These are phyloP conservation scores for Amyelois transitella DNA, from an alignment of 1,140 invertebrate genomes.

Conservation along the genomic window DNA sequence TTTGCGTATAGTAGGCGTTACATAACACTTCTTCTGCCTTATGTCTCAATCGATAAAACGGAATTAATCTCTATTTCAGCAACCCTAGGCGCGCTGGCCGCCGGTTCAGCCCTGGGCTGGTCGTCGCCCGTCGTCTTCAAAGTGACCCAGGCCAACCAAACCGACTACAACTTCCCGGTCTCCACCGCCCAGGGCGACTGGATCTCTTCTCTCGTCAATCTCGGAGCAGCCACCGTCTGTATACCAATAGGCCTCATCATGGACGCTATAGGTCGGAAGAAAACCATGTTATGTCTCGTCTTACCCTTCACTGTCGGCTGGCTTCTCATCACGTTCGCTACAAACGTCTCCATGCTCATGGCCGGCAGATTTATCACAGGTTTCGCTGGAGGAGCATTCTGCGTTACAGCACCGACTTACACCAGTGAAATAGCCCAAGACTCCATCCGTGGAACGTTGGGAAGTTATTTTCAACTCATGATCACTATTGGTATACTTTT, in stretches of 20 bases:
- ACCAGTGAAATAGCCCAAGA: constrained; percentile 88
- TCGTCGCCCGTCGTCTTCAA: constrained; percentile 81
- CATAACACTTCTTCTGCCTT: too few species aligned
- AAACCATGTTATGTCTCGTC: constrained; percentile 81
- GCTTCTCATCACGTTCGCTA: constrained; percentile 81
- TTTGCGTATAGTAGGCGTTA: too few species aligned
- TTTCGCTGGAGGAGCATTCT: constrained; percentile 83
- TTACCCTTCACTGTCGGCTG: constrained; percentile 86
- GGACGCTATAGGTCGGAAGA: constrained; percentile 84
- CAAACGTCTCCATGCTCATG: constrained; percentile 80
- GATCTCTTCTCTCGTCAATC: constrained; percentile 81
- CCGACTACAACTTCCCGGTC: constrained; percentile 75
- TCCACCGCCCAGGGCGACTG: constrained; percentile 77
- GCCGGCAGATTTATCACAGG: constrained; percentile 85
- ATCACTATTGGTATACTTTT: constrained; percentile 84
- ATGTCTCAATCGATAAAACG: not conserved
- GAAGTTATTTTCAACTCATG: constrained; percentile 86
- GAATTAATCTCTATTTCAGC: constrained; percentile 55
- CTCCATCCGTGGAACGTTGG: constrained; percentile 84
- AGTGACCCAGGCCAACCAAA: constrained; percentile 58
- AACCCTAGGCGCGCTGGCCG: constrained; percentile 74
- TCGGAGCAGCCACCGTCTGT: constrained; percentile 83
- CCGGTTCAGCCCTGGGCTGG: constrained; percentile 82
- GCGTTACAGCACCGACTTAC: constrained; percentile 86
- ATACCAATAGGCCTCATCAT: constrained; percentile 83